phyloP scores from a whole-genome alignment of 53 echinoderm and acorn worm genomes.

The Patiria pectinifera region DNA sequence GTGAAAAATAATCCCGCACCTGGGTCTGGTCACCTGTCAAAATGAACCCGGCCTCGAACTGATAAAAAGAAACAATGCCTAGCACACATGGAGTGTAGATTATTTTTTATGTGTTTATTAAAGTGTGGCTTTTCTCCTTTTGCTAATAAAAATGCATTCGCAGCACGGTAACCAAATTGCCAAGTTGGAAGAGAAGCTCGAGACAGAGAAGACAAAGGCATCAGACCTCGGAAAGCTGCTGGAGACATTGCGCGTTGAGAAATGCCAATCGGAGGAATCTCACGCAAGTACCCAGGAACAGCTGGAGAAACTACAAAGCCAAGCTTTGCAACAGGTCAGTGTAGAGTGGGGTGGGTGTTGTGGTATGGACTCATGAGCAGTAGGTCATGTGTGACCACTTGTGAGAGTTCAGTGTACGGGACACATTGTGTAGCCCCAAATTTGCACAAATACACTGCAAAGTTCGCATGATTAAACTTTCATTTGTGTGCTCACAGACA shows the following conservation, averaged over 20 bases:
- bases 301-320: conserved; percentile 20
- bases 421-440: no score
- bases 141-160: background rate
- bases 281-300: conserved; percentile 11
- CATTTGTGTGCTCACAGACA: no score
- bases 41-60: no score
- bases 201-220: conserved; percentile 3
- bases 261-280: background rate
- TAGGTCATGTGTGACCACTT: no score
- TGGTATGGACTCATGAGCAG: no score
- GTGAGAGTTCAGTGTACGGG: no score
- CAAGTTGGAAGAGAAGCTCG: conserved; percentile 11
- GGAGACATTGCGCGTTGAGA: conserved; percentile 31
- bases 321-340: conserved; percentile 31
- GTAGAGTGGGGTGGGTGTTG: background rate
- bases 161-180: conserved; percentile 24
- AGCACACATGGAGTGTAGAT: no score
- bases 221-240: conserved; percentile 26
- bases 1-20: no score
- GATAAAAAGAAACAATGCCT: no score
- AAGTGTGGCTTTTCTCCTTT: background rate
- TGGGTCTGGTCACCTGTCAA: no score
- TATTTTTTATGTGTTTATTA: background rate
- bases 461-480: no score
- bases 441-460: no score